Base-by-base conservation (phyloP, 2,797 vertebrate species). In the Myripristis murdjan region DNA sequence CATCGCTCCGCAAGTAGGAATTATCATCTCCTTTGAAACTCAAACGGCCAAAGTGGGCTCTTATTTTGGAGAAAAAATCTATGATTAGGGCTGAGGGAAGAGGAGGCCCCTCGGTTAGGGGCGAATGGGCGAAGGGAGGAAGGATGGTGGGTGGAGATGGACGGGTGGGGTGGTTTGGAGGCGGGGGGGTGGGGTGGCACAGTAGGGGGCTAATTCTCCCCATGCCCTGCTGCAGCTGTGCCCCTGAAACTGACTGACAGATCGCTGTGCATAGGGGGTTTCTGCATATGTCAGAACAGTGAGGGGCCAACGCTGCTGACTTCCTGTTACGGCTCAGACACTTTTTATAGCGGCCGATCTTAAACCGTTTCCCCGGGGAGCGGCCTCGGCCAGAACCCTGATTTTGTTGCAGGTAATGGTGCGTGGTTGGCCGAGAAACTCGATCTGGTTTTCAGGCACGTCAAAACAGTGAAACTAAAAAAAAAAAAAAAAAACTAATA, bases 181-280 rank as follows among this genome's bases (percentile, higher is more conserved):
- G 82, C n/a, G n/a, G 80, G 76, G 64, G 73, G 88, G 93, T 87
- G 90, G 90, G 92, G 92, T 95, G 94, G 92, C 97, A 93, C 97
- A 96, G 96, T 94, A 83, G 97, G 97, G 95, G 96, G 95, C 94
- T 97, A 98, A 98, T 97, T 95, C 96, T 95, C 95, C 95, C 96
- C 96, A 94, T 97, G 95, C 94, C 90, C 94, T 91, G 93, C 93
- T 95, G 95, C 97, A 98, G 97, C 97, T 99, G 98, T 97, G 97
- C 93, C 96, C 95, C 94, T 86, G 86, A 93, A 91, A 81, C 91
- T 97, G 96, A 97, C 93, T 97, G 96, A 97, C 97, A 97, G 95
- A 95, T 89, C 91, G 82, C 71, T 91, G 83, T 93, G 94, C 87
- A 58, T 93, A 88, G 93, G 92, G 16, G 72, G 46, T 15, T 20